These are phyloP conservation scores for Bothrops jararaca DNA, from an alignment of 2,113 vertebrate genomes.

Conservation along the genomic window DNA sequence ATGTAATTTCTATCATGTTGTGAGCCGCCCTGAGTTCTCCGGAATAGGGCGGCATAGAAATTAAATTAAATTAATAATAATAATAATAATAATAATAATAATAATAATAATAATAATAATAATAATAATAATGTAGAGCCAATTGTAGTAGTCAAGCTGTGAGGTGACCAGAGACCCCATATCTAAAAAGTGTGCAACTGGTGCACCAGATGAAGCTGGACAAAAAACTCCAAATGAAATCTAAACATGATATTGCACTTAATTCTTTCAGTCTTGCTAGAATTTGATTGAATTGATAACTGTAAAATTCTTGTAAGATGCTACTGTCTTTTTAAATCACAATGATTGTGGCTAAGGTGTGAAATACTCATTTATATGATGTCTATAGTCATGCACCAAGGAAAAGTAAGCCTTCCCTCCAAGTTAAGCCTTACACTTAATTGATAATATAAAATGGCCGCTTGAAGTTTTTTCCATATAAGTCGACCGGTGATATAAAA, in stretches of 20 bases:
- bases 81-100: no score
- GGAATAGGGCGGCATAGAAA: no score
- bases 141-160: not conserved
- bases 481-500: no score
- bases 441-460: not conserved
- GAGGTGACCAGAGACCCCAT: not conserved
- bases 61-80: no score
- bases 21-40: no score
- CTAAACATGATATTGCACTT: constrained; percentile 10
- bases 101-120: no score
- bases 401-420: not conserved
- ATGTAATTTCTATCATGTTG: no score
- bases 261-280: constrained; percentile 19
- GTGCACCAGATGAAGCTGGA: not conserved
- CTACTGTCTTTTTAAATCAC: not conserved
- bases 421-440: not conserved
- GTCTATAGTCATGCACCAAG: not conserved
- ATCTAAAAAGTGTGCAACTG: not conserved
- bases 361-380: not conserved
- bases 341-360: not conserved
- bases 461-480: not conserved
- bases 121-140: not conserved
- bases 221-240: not conserved
- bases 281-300: not conserved
- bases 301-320: constrained; percentile 7